Base-by-base conservation (phyloP, 1,140 invertebrate species). In the Holcopasites calliopsidis region DNA sequence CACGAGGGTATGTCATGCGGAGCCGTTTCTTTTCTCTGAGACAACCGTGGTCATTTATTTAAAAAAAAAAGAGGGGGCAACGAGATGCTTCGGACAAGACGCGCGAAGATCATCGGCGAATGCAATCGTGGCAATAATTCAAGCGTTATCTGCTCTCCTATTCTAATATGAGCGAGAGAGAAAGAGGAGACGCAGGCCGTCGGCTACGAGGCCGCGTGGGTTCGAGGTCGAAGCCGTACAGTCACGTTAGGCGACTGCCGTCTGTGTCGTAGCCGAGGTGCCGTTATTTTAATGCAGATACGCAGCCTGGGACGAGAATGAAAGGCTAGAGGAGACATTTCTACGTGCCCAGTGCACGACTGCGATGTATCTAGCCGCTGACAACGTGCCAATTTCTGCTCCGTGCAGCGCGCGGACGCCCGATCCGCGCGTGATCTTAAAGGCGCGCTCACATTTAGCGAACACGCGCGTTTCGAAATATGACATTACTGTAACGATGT, bases 251-350 rank as follows among this genome's bases (percentile, higher is more conserved):
- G 71, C 65, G 76, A 83, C 55, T 76, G 72, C 55, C 66, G 82
- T 65, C 65, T 76, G 57, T 84, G 72, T 85, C 83, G 78, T 82
- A 82, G 73, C 44, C 76, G 69, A 85, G 70, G 60, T 85, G 72
- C 84, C 84, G 84, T 86, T 86, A 85, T 83, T 79, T 86, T 83
- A 77, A 78, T 82, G 80, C 68, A 76, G 74, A 83, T 76, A 84
- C 62, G 82, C 82, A 68, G 65, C 52, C 66, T 77, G 77, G n/a
- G 76, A 83, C 81, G 72, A 83, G 80, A 83, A 79, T 83, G 82
- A 83, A 82, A 83, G 80, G 80, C 76, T 68, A 65, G 50, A 82
- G 81, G 74, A 82, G 79, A 82, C 77, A 82, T 81, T 82, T 80
- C 73, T 78, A 62, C 62, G 47, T 61, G 62, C n/a, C n/a, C 57